phyloP scores from a whole-genome alignment of 2,113 vertebrate genomes.

The Oryctolagus cuniculus region DNA sequence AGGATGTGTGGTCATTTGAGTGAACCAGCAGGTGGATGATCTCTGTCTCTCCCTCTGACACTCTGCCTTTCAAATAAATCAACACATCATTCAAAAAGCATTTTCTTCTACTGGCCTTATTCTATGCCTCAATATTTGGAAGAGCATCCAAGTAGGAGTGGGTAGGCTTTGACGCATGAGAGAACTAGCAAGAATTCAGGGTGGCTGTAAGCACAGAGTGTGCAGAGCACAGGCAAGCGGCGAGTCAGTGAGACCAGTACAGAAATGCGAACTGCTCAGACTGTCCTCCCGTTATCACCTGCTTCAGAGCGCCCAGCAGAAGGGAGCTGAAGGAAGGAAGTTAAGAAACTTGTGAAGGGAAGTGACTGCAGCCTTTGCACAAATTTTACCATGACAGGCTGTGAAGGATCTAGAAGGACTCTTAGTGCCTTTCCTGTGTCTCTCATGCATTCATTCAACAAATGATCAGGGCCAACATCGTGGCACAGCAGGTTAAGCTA shows the following conservation, averaged over 20 bases:
- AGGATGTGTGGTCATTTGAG: too few relatives aligned
- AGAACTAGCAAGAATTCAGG: slow-evolving; percentile 3
- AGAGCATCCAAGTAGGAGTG: not conserved
- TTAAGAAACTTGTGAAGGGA: slow-evolving; percentile 38
- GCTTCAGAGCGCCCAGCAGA: slow-evolving; percentile 7
- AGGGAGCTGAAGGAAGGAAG: not conserved
- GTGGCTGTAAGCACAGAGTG: not conserved
- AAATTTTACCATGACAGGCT: slow-evolving; percentile 8
- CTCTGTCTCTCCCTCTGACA: too few relatives aligned
- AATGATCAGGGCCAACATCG: not conserved
- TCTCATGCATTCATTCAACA: slow-evolving; percentile 36
- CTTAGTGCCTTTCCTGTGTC: not conserved
- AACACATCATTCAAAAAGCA: too few relatives aligned
- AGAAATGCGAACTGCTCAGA: slow-evolving; percentile 12
- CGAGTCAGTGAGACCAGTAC: not conserved
- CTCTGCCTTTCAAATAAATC: too few relatives aligned
- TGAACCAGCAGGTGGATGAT: too few relatives aligned
- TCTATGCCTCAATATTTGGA: slow-evolving; percentile 2
- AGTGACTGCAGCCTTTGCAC: slow-evolving; percentile 16
- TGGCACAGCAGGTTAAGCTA: too few relatives aligned
- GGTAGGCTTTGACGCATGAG: slow-evolving; percentile 26
- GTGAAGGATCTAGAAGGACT: not conserved
- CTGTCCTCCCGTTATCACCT: not conserved
- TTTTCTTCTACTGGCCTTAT: slow-evolving; percentile 28
- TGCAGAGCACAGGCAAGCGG: not conserved